Evolutionary conservation across 2,888 invertebrate genomes (phyloP), one percentile per base, ranked within the genome.

Genomic region (Cantharis lateralis): DNA sequence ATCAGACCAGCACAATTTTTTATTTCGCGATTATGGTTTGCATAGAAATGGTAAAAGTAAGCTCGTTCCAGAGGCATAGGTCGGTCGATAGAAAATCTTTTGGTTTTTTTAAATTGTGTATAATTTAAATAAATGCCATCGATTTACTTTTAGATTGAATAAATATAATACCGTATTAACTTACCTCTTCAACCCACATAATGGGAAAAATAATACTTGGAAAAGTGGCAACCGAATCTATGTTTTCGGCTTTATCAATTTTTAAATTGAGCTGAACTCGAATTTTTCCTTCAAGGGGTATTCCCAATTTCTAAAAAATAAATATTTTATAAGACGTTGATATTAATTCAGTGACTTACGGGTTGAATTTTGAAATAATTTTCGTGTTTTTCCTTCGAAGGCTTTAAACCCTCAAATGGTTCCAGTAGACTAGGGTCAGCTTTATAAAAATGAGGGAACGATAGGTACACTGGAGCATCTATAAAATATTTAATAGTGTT

Each of bases 361-460:
- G 95, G 94, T 88, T 96, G 96, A 84, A 96, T 95, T 91, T 95
- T 94, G 84, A 96, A 93, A 86, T 93, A 95, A 0, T 95, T 93
- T 83, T 92, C 92, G 84, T 96, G 96, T 74, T 91, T 90, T 71
- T 93, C 90, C 82, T 91, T 89, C 10, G 91, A 88, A 0, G 96
- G 96, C 2, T 90, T 89, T 10, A 96, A 88, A 2, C 96, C 96
- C 71, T 93, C 93, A 13, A 96, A 92, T 0, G 91, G 91, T 0
- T 92, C 88, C 15, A 93, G 85, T 0, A 96, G 89, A 13, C 88
- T 89, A 0, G 93, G 93, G 84, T 95, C 95, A 0, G 95, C 94
- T 80, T 95, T 93, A 86, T 93, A 95, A 88, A 97, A 98, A 86
- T 97, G 97, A 0, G 97, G 97, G 87, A 94, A 95, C 0, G 97